Evolutionary conservation across 2,113 vertebrate genomes (phyloP).

Genomic region (Capreolus pygargus): DNA sequence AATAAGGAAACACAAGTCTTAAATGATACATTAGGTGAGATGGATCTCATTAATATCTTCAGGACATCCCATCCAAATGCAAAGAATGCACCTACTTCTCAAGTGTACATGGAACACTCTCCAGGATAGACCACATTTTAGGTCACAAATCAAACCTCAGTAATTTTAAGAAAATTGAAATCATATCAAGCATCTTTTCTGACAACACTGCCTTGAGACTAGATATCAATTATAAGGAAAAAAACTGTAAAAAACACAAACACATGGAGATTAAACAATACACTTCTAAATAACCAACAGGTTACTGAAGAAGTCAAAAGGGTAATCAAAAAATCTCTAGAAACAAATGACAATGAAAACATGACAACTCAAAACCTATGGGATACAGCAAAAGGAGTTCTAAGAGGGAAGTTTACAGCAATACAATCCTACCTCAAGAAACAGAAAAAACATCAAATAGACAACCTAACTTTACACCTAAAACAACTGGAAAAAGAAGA

Average conservation of each 20-base stretch:
- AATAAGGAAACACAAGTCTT: neutral
- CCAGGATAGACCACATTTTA: neutral
- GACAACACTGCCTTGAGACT: neutral
- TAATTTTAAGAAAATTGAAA: neutral
- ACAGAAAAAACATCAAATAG: neutral
- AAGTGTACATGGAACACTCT: neutral
- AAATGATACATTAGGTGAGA: neutral
- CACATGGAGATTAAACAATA: neutral
- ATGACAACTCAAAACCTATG: neutral
- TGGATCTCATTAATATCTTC: neutral
- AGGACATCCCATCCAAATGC: neutral
- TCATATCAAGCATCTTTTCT: neutral
- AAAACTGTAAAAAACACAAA: neutral
- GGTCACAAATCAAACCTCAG: neutral
- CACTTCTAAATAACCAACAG: neutral
- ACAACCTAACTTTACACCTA: neutral
- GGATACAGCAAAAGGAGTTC: neutral
- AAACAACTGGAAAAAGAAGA: neutral
- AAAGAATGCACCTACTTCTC: neutral
- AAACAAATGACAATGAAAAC: neutral
- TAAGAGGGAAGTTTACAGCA: neutral
- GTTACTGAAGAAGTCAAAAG: neutral
- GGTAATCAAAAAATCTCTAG: neutral
- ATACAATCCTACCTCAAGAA: neutral
- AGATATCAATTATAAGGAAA: neutral